Base-by-base conservation (phyloP, 2,888 invertebrate species). In the Euplexia lucipara region DNA sequence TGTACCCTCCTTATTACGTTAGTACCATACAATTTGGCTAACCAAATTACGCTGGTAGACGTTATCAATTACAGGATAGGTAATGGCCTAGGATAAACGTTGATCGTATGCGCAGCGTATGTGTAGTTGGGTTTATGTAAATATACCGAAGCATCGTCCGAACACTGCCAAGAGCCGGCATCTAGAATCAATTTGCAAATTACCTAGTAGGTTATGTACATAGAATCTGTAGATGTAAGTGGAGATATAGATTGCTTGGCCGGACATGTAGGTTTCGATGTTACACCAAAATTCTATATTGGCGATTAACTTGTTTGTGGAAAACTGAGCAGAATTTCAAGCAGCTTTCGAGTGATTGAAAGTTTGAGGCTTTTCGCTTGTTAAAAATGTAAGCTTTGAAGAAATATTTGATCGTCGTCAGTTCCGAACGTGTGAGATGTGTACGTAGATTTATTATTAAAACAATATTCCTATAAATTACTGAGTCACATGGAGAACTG, bases 141-240 rank as follows among this genome's bases (percentile, higher is more conserved):
- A 81, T 79, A 72, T 66, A 70, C 57, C 54, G 64, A 64, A 66
- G 60, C 70, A 35, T 62, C 62, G 72, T 70, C 52, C 60, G 58
- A 79, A 74, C 82, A 76, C 48, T 86, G 86, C 84, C 85, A 85
- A 85, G 78, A 82, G 75, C 77, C 70, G 76, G 78, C 77, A 79
- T 75, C 70, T 81, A 83, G 82, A 86, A 86, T 86, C 86, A 86
- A 86, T 86, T 86, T 86, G 84, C 84, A 85, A 86, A 86, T 86
- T 86, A 86, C 83, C 79, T 70, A 67, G 69, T 70, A 63, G 53
- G 60, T 66, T 81, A 79, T 57, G 74, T 70, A 77, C 48, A 59
- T 60, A 60, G 53, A 44, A 45, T 45, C 47, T 45, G 35, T 70
- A 70, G 42, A 22, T 58, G 39, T 70, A 62, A 76, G 67, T 70